Base-by-base conservation (phyloP, 2,888 invertebrate genomes). In the Drosophila subquinaria region DNA sequence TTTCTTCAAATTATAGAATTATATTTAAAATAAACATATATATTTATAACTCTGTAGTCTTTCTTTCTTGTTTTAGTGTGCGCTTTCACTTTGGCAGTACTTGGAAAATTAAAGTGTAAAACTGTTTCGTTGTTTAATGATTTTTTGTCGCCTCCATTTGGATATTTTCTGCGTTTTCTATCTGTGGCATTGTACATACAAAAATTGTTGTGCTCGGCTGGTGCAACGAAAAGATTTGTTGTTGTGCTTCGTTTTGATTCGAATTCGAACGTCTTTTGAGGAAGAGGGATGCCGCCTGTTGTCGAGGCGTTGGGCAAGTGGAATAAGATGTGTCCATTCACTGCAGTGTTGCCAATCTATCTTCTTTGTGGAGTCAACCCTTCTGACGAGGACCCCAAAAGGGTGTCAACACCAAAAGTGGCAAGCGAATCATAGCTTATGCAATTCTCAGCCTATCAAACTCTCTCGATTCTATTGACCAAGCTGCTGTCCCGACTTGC, bases 181-280 rank as follows among this genome's bases (percentile, higher is more conserved):
- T 8, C 27, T 45, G 30, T 36, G 42, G 56, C 33, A 38, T 51
- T 62, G 48, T 43, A 15, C 5, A 63, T 43, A 15, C 5, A 63
- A 63, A 56, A 45, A 23, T 23, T 63, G 57, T 56, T 62, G 40
- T 53, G 47, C 52, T 66, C 45, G 30, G 35, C 42, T 51, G 63
- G 17, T 64, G 67, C 62, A 67, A 69, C 45, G 53, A 52, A 45
- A 45, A 69, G 64, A 64, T 59, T 69, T 68, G 47, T 53, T 52
- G 36, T 57, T 57, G 56, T 56, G 27, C 38, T 50, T 57, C 55
- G 20, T 33, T 56, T 63, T 51, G 56, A 68, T 56, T 63, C 63
- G 52, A 33, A 45, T 33, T 50, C 60, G 40, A 47, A 47, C 47
- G 40, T 47, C 47, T 38, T 35, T 35, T 9, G 11, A n/a, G 56